Conservation (phyloP, 2,797 vertebrate genomes). For the Platyrinchus mystaceus region DNA sequence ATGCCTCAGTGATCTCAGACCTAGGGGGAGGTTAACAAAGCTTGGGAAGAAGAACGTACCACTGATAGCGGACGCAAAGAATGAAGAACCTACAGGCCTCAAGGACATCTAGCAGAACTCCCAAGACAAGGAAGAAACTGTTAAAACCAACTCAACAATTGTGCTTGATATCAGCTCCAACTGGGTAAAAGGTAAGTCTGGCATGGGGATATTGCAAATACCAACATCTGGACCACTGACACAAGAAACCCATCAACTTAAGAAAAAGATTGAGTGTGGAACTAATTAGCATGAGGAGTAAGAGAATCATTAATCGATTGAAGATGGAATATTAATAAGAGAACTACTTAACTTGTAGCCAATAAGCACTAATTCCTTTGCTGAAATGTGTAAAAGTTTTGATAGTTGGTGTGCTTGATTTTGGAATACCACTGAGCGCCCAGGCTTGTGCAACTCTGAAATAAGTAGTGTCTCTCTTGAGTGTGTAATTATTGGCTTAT, state of each 20-base stretch:
- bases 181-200: neutral
- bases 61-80: neutral
- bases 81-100: neutral
- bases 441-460: neutral
- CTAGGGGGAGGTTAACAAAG: neutral
- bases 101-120: neutral
- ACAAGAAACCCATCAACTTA: neutral
- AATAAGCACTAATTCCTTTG: neutral
- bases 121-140: neutral
- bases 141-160: neutral
- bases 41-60: neutral
- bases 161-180: neutral
- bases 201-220: neutral
- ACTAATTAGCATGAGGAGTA: neutral
- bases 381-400: neutral
- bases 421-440: neutral
- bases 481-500: neutral
- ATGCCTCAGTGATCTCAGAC: neutral
- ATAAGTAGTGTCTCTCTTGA: neutral
- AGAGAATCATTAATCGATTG: neutral
- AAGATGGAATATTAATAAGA: neutral
- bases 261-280: neutral
- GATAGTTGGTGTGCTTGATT: neutral
- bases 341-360: neutral
- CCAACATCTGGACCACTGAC: rapidly evolving